Percentiles rank a stretch among this genome's conserved stretches.
phyloP scores from a whole-genome alignment of 2,888 invertebrate genomes.

The Unio delphinus region DNA sequence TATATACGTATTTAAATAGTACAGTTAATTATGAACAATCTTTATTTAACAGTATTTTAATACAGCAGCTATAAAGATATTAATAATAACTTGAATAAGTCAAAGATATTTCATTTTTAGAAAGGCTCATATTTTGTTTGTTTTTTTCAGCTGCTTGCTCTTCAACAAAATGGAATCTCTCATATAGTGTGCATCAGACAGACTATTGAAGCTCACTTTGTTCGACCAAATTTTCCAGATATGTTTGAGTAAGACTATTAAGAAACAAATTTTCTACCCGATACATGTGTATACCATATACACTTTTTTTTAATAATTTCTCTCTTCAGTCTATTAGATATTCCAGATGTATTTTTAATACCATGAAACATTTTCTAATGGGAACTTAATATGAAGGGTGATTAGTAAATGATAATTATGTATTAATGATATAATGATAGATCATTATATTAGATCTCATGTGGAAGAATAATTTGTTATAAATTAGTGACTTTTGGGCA shows the following conservation, averaged over 20 bases:
- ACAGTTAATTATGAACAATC: no score
- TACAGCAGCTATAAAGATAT: background rate
- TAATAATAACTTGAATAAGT: background rate
- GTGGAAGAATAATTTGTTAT: no score
- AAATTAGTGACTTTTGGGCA: no score
- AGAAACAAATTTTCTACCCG: background rate
- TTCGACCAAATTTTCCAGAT: constrained; percentile 78
- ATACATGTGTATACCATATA: no score
- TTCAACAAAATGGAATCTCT: constrained; percentile 77
- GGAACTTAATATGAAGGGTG: no score
- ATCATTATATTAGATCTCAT: no score
- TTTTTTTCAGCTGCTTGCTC: constrained; percentile 69
- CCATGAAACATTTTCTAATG: no score
- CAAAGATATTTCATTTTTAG: background rate
- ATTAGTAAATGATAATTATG: no score
- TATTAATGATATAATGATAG: no score
- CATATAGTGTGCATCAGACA: constrained; percentile 81
- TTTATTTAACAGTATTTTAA: no score
- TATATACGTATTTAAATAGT: background rate
- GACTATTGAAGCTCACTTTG: constrained; percentile 77
- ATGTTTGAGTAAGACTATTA: constrained; percentile 75
- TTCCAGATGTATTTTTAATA: background rate
- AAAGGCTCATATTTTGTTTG: constrained; percentile 1
- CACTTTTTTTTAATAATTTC: background rate
- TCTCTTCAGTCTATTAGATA: background rate